Base-by-base conservation (phyloP, 1,140 invertebrate genomes). In the Conus betulinus region DNA sequence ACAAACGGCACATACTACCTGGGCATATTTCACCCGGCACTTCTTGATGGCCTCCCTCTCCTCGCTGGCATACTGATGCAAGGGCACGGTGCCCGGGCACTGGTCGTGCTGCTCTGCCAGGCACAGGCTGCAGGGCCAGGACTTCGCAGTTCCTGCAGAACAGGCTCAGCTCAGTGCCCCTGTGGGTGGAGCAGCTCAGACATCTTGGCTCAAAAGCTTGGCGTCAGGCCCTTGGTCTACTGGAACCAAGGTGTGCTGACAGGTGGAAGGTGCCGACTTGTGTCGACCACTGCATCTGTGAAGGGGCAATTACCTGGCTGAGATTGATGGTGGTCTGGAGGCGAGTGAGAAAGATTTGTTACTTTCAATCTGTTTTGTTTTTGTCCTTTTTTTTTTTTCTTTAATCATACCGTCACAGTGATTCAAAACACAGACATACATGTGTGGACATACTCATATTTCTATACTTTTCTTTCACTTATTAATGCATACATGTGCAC, bases 71-170 rank as follows among this genome's bases (percentile, higher is more conserved):
- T 78, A 60, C 3, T 20, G 13, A 0, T 57, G 20, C 23, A 27
- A 1, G 3, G 85, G 17, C n/a, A 76, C 74, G 23, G 20, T 13
- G 3, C 23, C 17, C 51, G 53, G n/a, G 74, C 85, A 87, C 17
- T 87, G 27, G 6, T 17, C 10, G 25, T 87, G 85, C 15, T 87
- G 71, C 5, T 17, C 51, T 17, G 20, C 52, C 5, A 74, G 52
- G 53, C 85, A 87, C 51, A 10, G 27, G 5, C 53, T 52, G 71
- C 85, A 87, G 52, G 52, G 53, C 71, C 7, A 57, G n/a, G 4
- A 27, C 20, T 25, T 87, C 85, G 17, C 85, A 87, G 74, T 87
- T 78, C 53, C 51, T 87, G 85, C 85, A 87, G 85, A 53, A 87
- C 71, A 87, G 3, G 23, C n/a, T 15, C 71, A 78, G 51, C 23